Percentiles rank a stretch among this genome's conserved stretches.
phyloP scores from a whole-genome alignment of 64 coral and sea anemone species.

The Stylophora pistillata region DNA sequence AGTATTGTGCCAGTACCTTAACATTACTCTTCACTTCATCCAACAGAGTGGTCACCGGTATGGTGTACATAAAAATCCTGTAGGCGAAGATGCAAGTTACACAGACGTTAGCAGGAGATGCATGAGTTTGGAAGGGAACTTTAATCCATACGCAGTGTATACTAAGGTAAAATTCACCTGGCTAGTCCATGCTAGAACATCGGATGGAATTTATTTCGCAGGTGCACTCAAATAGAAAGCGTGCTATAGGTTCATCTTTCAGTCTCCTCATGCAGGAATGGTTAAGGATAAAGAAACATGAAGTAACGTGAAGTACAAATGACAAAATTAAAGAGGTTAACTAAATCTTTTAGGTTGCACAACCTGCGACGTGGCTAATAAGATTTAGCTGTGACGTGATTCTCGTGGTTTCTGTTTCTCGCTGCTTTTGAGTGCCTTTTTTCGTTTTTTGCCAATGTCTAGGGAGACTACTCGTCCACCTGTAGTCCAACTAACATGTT shows the following conservation, averaged over 20 bases:
- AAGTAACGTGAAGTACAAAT: too few species aligned
- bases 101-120: not conserved
- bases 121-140: not conserved
- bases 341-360: too few species aligned
- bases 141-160: conserved; percentile 7
- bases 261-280: too few species aligned
- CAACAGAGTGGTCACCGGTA: not conserved
- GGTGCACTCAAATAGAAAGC: too few species aligned
- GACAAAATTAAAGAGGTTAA: too few species aligned
- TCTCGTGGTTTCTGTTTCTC: too few species aligned
- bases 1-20: not conserved
- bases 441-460: not conserved
- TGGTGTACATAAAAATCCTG: not conserved
- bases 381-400: too few species aligned
- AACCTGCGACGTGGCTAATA: too few species aligned
- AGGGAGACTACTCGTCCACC: conserved; percentile 15
- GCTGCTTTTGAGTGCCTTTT: not conserved
- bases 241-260: too few species aligned
- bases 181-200: not conserved
- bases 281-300: too few species aligned
- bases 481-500: conserved; percentile 32
- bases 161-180: not conserved
- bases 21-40: not conserved
- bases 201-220: not conserved
- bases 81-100: not conserved